phyloP scores from a whole-genome alignment of 2,888 invertebrate genomes.

The Tetramorium bicarinatum region DNA sequence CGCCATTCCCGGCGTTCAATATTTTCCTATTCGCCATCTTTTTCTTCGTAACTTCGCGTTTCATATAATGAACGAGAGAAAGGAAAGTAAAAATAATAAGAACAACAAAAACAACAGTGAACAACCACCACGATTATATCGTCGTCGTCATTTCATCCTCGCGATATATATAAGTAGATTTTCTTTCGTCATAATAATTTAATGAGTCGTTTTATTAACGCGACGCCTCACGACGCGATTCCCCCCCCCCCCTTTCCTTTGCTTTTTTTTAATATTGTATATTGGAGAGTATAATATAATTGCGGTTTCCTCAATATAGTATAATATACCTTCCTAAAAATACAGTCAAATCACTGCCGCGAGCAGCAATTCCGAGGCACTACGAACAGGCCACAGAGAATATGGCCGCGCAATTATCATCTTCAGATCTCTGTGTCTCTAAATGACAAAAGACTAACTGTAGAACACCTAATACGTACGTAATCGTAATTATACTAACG shows the following conservation, averaged over 20 bases:
- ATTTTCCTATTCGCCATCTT: slow-evolving; percentile 24
- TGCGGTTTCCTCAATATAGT: slow-evolving; percentile 83
- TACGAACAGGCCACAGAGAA: slow-evolving; percentile 86
- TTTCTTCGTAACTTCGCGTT: slow-evolving; percentile 38
- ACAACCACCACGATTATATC: slow-evolving; percentile 69
- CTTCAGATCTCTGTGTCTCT: slow-evolving; percentile 83
- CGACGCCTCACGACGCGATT: slow-evolving; percentile 80
- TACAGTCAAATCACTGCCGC: slow-evolving; percentile 86
- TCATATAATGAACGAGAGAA: slow-evolving; percentile 56
- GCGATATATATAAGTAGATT: slow-evolving; percentile 73
- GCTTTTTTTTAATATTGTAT: slow-evolving; percentile 77
- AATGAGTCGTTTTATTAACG: slow-evolving; percentile 82
- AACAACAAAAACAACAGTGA: slow-evolving; percentile 59
- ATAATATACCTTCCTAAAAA: slow-evolving; percentile 85
- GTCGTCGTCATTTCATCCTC: slow-evolving; percentile 66
- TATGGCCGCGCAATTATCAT: slow-evolving; percentile 86
- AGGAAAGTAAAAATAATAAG: slow-evolving; percentile 61
- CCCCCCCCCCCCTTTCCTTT: slow-evolving; percentile 42
- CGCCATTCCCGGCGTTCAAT: slow-evolving; percentile 24
- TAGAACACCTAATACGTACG: slow-evolving; percentile 77
- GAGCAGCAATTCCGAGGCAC: slow-evolving; percentile 87
- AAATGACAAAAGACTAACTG: slow-evolving; percentile 79
- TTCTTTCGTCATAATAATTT: slow-evolving; percentile 79
- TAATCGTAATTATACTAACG: slow-evolving; percentile 79
- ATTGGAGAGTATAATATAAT: slow-evolving; percentile 81